Percentiles rank a stretch among this genome's conserved stretches.
Evolutionary conservation across 2,797 vertebrate genomes (phyloP).

Genomic region (Brachyrhaphis roseni): DNA sequence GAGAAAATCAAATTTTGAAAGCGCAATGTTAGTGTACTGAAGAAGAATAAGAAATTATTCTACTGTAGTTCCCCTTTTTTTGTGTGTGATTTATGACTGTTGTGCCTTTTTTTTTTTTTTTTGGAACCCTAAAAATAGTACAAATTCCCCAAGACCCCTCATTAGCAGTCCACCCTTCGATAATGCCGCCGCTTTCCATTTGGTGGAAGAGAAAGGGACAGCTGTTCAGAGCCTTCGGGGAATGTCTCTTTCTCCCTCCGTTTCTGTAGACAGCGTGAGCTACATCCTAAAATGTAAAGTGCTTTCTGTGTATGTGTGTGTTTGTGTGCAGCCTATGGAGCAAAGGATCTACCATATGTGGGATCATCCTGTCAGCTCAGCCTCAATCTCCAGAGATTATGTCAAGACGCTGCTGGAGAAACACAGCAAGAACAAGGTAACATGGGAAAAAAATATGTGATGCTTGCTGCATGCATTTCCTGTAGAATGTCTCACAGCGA

Average conservation of each 20-base stretch:
- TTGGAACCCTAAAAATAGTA: conserved; percentile 3
- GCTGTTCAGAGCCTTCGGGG: conserved; percentile 52
- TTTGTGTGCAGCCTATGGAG: conserved; percentile 64
- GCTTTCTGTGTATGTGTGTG: conserved; percentile 27
- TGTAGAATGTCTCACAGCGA: neutral
- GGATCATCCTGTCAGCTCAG: conserved; percentile 79
- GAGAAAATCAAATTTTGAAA: neutral
- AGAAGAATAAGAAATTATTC: neutral
- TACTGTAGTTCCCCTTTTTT: neutral
- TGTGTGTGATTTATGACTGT: conserved; percentile 11
- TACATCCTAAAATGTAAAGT: conserved; percentile 50
- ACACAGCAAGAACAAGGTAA: conserved; percentile 69
- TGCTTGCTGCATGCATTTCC: neutral
- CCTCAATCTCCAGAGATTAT: conserved; percentile 77
- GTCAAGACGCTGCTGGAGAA: conserved; percentile 74
- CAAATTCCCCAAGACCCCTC: conserved; percentile 20
- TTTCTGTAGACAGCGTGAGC: conserved; percentile 33
- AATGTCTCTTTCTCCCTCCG: conserved; percentile 10
- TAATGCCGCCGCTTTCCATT: conserved; percentile 30
- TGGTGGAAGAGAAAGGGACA: conserved; percentile 48
- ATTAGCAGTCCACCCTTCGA: conserved; percentile 47
- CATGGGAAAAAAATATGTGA: neutral
- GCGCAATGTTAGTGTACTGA: neutral
- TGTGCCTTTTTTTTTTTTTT: neutral
- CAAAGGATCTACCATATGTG: conserved; percentile 78